These are phyloP conservation scores for Stenodera caucasica DNA, from an alignment of 2,888 invertebrate species.

Conservation along the genomic window DNA sequence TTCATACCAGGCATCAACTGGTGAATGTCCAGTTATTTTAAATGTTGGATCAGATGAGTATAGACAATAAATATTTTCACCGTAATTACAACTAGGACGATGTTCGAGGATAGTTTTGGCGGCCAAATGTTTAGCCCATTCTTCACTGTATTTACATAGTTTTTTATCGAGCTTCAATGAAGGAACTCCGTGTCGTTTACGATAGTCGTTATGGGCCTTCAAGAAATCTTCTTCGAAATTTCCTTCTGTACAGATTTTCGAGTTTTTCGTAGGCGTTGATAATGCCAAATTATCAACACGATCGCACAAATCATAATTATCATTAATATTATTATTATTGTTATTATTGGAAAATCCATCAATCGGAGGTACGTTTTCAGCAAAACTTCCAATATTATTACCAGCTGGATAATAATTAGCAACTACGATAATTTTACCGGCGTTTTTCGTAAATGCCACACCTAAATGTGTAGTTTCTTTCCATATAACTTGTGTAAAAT, in stretches of 20 bases:
- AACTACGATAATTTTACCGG: conserved; percentile 80
- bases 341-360: conserved; percentile 51
- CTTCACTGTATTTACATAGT: conserved; percentile 67
- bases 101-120: conserved; percentile 70
- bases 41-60: conserved; percentile 73
- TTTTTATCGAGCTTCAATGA: conserved; percentile 67
- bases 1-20: conserved; percentile 79
- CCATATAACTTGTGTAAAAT: conserved; percentile 84
- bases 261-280: conserved; percentile 19
- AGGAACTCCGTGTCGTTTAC: conserved; percentile 69
- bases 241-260: conserved; percentile 39
- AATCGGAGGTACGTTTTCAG: conserved; percentile 71
- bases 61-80: conserved; percentile 81
- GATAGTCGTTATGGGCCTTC: conserved; percentile 73
- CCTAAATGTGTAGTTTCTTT: conserved; percentile 73
- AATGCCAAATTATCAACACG: conserved; percentile 50
- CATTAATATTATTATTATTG: conserved; percentile 51
- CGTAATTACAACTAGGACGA: conserved; percentile 75
- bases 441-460: conserved; percentile 67
- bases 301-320: conserved; percentile 40
- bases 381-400: conserved; percentile 75
- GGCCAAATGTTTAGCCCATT: conserved; percentile 73
- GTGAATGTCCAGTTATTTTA: conserved; percentile 66
- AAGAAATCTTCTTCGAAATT: conserved; percentile 72
- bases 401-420: conserved; percentile 90